A percentile compares a stretch with the other conserved stretches of the same genome.
Evolutionary conservation across 2,113 vertebrate genomes (phyloP).

Genomic region (Oncorhynchus gorbuscha): DNA sequence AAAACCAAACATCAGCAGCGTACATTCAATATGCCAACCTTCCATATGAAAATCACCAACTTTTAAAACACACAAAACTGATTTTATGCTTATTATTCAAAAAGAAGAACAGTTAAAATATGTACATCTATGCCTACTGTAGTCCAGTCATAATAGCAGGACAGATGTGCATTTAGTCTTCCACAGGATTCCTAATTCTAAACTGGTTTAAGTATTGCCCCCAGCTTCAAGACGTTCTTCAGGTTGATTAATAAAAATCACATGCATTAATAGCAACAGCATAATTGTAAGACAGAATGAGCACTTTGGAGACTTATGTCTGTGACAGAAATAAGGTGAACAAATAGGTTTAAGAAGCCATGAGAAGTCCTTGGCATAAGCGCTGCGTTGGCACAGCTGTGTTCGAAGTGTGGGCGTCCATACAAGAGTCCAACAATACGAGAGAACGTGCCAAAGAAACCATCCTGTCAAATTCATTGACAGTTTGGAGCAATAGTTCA

Average conservation of each 20-base stretch:
- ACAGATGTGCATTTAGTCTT: neutral
- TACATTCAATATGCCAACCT: conserved; percentile 21
- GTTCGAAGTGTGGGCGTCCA: neutral
- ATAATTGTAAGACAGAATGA: neutral
- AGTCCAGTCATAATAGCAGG: neutral
- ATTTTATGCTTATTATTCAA: neutral
- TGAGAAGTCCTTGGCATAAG: neutral
- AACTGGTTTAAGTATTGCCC: neutral
- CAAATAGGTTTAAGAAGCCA: neutral
- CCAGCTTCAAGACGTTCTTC: neutral
- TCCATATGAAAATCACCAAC: neutral
- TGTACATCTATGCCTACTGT: neutral
- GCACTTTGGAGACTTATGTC: neutral
- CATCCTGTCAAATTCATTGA: neutral
- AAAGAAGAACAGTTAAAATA: neutral
- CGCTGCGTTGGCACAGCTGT: neutral
- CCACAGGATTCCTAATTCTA: neutral
- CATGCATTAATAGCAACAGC: conserved; percentile 4
- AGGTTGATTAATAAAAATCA: neutral
- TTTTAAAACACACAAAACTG: neutral
- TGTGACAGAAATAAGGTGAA: neutral
- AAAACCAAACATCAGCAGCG: neutral
- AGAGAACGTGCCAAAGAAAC: neutral
- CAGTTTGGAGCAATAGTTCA: neutral
- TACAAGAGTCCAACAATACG: neutral